Evolutionary conservation across 2,113 vertebrate species (phyloP), one percentile per base, ranked within the genome.

Genomic region (Epinephelus lanceolatus): DNA sequence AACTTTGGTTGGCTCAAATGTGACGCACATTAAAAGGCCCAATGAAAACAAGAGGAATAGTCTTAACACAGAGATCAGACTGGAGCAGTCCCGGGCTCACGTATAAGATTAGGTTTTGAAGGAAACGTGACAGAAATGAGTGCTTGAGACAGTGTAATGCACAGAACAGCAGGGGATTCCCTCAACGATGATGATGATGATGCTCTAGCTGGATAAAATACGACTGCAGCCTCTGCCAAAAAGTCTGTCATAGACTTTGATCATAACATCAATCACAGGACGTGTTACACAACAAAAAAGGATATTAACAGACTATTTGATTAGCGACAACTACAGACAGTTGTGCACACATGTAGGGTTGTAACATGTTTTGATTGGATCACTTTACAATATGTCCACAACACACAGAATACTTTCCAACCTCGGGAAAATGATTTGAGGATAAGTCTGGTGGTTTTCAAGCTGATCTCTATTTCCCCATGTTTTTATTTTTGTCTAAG

Each of bases 1-100:
- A 85, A 85, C 84, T 89, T 91, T 90, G 90, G 90, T 89, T 80
- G 86, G 56, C 69, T 90, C 76, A 81, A 83, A 86, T 71, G 76
- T 88, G 83, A 90, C 70, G 60, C 80, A 81, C 77, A 76, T 86
- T 53, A 45, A 85, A 89, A 86, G 53, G 67, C 37, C 68, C 19
- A 52, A 70, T 71, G 33, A 80, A 81, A 87, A 80, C 65, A 61
- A 5, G 13, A 75, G 42, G 33, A 67, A 25, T 17, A 10, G 75
- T 47, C 21, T 60, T 23, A 62, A 62, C 66, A 80, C 5, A 61
- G 52, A 86, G 42, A 71, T 74, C 55, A 69, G 23, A 80, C 27
- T 66, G 78, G 83, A 81, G 76, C 63, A 27, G 70, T 60, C 21
- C 33, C 4, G 0, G 67, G 51, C 19, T 75, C 21, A 21, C 18